Percentiles rank a stretch among this genome's conserved stretches.
Evolutionary conservation across 2,888 invertebrate species (phyloP).

Genomic region (Sialis fuliginosa): DNA sequence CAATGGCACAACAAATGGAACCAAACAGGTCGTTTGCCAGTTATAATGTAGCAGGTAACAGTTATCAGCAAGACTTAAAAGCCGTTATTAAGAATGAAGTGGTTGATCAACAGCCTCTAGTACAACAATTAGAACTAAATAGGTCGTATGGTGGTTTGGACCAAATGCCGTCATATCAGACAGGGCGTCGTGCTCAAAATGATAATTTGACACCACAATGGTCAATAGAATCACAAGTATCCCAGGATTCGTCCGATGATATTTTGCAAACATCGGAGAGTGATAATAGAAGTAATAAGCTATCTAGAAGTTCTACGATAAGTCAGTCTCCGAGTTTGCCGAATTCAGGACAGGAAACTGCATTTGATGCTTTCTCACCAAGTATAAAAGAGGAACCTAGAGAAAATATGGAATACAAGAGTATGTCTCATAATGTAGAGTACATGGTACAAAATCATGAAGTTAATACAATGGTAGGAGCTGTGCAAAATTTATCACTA

Average conservation of each 20-base stretch:
- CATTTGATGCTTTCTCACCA: not conserved
- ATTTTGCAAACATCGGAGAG: conserved; percentile 40
- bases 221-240: conserved; percentile 48
- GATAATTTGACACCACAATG: conserved; percentile 35
- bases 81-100: conserved; percentile 14
- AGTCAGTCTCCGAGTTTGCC: conserved; percentile 20
- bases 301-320: conserved; percentile 29
- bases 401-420: not conserved
- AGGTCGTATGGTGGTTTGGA: conserved; percentile 4
- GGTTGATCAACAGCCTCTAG: conserved; percentile 18
- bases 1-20: conserved; percentile 11
- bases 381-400: not conserved
- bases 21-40: conserved; percentile 12
- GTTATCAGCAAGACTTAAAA: conserved; percentile 4
- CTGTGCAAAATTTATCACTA: conserved; percentile 6
- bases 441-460: conserved; percentile 7
- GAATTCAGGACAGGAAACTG: conserved; percentile 5
- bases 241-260: conserved; percentile 45
- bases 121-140: not conserved
- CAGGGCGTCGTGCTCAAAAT: conserved; percentile 16
- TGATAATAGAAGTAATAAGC: conserved; percentile 37
- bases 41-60: conserved; percentile 9
- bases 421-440: not conserved
- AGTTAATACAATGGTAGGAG: conserved; percentile 5
- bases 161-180: conserved; percentile 7